Conservation (phyloP, 2,888 invertebrate genomes). For the Ormyrus nitidulus region DNA sequence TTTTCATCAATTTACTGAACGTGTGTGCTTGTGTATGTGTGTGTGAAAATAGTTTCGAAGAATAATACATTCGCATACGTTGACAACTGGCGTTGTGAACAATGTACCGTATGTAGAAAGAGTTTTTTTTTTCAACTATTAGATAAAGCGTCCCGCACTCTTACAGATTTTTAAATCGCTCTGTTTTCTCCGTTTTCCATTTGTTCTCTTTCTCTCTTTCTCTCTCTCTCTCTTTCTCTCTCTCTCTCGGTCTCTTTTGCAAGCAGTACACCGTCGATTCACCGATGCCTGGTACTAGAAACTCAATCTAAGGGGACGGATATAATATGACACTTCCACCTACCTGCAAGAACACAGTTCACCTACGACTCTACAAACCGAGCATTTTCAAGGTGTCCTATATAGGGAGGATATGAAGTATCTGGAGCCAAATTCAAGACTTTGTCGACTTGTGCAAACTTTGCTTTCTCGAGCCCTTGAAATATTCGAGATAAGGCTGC, state of each 20-base stretch:
- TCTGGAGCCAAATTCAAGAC: constrained; percentile 56
- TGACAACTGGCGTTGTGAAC: constrained; percentile 56
- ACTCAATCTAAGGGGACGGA: constrained; percentile 74
- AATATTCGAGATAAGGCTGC: constrained; percentile 50
- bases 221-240: constrained; percentile 22
- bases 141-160: constrained; percentile 72
- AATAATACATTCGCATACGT: constrained; percentile 55
- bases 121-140: constrained; percentile 64
- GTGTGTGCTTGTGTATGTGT: constrained; percentile 52
- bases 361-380: constrained; percentile 58
- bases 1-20: constrained; percentile 32
- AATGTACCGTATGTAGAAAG: constrained; percentile 67
- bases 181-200: constrained; percentile 27
- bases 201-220: constrained; percentile 1
- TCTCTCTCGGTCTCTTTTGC: constrained; percentile 1
- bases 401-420: constrained; percentile 56
- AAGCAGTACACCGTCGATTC: constrained; percentile 68
- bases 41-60: constrained; percentile 56
- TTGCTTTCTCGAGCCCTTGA: constrained; percentile 50
- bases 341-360: constrained; percentile 61
- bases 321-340: constrained; percentile 71
- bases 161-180: constrained; percentile 66
- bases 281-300: constrained; percentile 59
- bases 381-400: constrained; percentile 58
- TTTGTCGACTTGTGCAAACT: constrained; percentile 52